phyloP scores from a whole-genome alignment of 2,888 invertebrate species.

The Gisinianus flammeolus region DNA sequence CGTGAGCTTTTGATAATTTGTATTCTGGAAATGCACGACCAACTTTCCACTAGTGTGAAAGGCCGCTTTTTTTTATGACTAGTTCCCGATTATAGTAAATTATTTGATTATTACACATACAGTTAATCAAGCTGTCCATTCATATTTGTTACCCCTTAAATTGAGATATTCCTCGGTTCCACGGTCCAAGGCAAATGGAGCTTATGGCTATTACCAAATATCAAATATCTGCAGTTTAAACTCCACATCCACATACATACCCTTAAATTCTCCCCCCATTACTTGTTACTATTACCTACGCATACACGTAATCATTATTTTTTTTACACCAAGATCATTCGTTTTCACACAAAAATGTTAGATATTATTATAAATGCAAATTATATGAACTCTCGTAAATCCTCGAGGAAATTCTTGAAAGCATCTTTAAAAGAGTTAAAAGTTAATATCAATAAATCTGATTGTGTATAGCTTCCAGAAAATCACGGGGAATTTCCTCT shows the following conservation, averaged over 20 bases:
- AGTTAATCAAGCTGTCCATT: constrained; percentile 33
- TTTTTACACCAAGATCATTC: no score
- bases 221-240: not conserved
- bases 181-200: no score
- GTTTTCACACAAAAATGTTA: no score
- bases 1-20: constrained; percentile 10
- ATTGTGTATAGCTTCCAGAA: constrained; percentile 14
- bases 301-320: not conserved
- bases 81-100: constrained; percentile 25
- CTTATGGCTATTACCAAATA: not conserved
- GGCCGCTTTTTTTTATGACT: constrained; percentile 15
- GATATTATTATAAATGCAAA: not conserved
- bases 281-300: not conserved
- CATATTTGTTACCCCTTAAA: constrained; percentile 21
- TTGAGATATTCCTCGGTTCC: constrained; percentile 29
- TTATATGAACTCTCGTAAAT: not conserved
- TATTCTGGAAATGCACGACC: constrained; percentile 23
- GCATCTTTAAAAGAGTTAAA: not conserved
- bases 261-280: not conserved
- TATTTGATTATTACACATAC: constrained; percentile 31
- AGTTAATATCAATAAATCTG: constrained; percentile 14
- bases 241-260: not conserved
- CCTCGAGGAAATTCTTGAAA: not conserved
- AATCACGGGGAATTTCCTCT: constrained; percentile 11
- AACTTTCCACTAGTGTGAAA: constrained; percentile 16